Conservation (phyloP, 2,888 invertebrate species). For the Gortyna flavago region DNA sequence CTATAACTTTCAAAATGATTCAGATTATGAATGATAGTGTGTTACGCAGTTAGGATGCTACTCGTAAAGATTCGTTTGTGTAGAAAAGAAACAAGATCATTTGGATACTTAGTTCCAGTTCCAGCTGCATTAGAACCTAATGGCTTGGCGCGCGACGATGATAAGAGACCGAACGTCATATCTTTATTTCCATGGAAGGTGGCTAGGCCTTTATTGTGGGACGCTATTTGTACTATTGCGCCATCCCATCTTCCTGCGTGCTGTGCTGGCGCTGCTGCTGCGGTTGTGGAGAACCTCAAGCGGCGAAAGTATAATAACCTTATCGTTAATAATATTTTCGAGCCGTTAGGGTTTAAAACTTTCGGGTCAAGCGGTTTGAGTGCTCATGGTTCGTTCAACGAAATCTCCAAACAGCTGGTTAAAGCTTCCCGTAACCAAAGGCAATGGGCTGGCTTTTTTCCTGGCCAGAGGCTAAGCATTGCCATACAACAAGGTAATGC, state of each 20-base stretch:
- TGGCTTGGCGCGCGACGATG: background rate
- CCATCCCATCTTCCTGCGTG: background rate
- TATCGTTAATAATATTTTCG: background rate
- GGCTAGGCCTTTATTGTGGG: background rate
- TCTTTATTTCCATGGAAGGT: background rate
- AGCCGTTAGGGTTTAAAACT: background rate
- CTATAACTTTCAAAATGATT: too few species aligned
- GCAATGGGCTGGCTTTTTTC: too few species aligned
- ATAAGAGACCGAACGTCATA: background rate
- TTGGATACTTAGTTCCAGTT: background rate
- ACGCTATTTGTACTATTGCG: background rate
- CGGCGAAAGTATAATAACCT: background rate
- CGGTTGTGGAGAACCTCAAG: background rate
- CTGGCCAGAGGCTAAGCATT: background rate
- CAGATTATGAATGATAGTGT: too few species aligned
- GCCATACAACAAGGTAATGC: background rate
- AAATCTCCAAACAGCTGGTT: background rate
- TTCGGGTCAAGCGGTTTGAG: background rate
- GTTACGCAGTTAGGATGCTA: too few species aligned
- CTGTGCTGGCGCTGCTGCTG: background rate
- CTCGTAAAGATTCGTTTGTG: background rate
- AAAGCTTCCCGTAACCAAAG: background rate
- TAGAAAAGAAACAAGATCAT: background rate
- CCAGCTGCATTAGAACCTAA: background rate
- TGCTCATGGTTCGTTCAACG: background rate